Percentiles rank a stretch among this genome's conserved stretches.
Evolutionary conservation across 2,113 vertebrate species (phyloP).

Genomic region (Mus spicilegus): DNA sequence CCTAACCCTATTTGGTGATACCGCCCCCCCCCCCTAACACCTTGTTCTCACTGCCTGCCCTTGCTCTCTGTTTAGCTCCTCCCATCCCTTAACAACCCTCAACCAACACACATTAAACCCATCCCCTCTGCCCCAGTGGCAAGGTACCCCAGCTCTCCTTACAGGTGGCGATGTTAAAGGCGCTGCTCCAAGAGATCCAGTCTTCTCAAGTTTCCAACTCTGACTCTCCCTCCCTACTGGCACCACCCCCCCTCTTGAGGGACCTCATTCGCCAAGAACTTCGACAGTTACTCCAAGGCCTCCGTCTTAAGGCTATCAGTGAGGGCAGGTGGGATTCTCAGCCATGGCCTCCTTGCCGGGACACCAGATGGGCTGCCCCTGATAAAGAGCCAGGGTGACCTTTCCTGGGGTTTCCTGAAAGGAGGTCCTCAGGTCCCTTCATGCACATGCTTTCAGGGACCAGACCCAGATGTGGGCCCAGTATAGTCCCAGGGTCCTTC

Average conservation of each 20-base stretch:
- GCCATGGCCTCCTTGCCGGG: neutral
- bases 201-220: constrained; percentile 25
- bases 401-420: constrained; percentile 30
- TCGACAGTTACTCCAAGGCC: constrained; percentile 87
- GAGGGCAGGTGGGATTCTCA: constrained; percentile 82
- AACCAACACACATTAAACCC: neutral
- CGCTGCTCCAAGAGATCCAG: constrained; percentile 84
- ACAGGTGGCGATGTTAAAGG: constrained; percentile 87
- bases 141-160: constrained; percentile 59
- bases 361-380: neutral
- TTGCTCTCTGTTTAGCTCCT: neutral
- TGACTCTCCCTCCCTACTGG: constrained; percentile 80
- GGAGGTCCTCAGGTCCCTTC: neutral
- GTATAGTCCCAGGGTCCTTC: constrained; percentile 89
- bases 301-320: constrained; percentile 79
- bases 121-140: neutral
- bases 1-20: neutral
- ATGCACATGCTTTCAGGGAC: constrained; percentile 83
- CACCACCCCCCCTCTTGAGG: constrained; percentile 90
- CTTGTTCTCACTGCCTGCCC: neutral
- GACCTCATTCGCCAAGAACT: constrained; percentile 92
- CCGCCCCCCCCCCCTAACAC: neutral
- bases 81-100: neutral
- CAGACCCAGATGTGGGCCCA: constrained; percentile 82
- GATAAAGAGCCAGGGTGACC: neutral